Conservation (phyloP, 2,797 vertebrate species). For the Chrysocyon brachyurus region DNA sequence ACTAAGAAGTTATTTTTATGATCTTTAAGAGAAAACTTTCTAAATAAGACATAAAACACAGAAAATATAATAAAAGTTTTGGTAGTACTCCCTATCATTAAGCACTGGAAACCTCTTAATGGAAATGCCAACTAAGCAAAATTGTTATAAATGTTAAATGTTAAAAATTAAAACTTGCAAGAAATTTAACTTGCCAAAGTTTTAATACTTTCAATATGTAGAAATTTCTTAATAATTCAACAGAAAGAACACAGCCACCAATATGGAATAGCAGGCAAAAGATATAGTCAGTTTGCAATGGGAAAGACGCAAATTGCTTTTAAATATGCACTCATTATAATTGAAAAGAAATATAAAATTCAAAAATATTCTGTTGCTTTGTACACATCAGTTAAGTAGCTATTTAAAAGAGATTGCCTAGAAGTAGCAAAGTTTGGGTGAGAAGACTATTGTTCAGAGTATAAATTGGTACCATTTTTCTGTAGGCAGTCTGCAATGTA, state of each 20-base stretch:
- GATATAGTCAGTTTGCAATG: not conserved
- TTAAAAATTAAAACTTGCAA: not conserved
- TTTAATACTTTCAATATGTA: not conserved
- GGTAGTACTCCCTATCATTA: not conserved
- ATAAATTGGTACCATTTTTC: not conserved
- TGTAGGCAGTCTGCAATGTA: not conserved
- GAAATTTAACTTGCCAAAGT: not conserved
- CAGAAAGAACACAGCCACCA: not conserved
- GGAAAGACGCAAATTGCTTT: not conserved
- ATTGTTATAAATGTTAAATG: not conserved
- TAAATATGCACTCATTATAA: not conserved
- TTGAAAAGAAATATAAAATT: not conserved
- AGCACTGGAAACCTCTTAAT: not conserved
- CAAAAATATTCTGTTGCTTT: not conserved
- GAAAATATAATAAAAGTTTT: not conserved
- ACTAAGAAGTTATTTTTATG: not conserved
- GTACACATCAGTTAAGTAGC: not conserved
- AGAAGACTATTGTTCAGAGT: not conserved
- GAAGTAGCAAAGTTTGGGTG: not conserved
- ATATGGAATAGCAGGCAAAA: not conserved
- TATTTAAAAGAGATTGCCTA: not conserved
- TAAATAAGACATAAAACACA: not conserved
- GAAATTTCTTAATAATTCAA: slow-evolving; percentile 32
- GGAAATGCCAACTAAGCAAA: not conserved
- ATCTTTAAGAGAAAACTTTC: not conserved